Base-by-base conservation (phyloP, 2,888 invertebrate genomes). In the Hermodice carunculata region DNA sequence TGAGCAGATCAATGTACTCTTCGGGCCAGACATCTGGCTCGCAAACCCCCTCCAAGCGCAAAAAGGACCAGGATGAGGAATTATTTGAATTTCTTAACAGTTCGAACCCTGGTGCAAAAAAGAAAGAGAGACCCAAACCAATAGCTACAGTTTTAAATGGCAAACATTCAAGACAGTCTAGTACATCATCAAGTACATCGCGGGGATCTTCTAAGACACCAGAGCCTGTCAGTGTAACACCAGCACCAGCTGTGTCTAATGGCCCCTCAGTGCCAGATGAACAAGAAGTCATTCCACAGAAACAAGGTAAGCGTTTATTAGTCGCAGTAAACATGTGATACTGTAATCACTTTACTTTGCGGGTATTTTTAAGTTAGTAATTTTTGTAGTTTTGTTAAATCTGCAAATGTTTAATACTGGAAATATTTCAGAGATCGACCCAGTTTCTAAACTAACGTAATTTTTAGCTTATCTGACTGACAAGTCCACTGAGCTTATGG, bases 51-150 rank as follows among this genome's bases (percentile, higher is more conserved):
- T 14, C 32, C 34, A 31, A 4, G 31, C 19, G 32, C 22, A 72
- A 80, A 67, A 76, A 78, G 46, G 81, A 83, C 61, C 80, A 82
- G 48, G 86, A 87, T 69, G 86, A 86, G 32, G 85, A 86, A 24
- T 72, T 87, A 44, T 84, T 87, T 75, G 85, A 86, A 67, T 87
- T 86, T 77, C 73, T 87, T 28, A 87, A 87, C 74, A 83, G 82
- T 61, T 76, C 78, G 43, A 80, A 80, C 26, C 71, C 79, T 28
- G 48, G 49, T n/a, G 53, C 17, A 14, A 40, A 19, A 22, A 75
- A 74, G 46, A 51, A 44, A n/a, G 32, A 37, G n/a, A 75, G 75
- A 22, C 75, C 77, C 19, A 75, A 53, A 32, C 42, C 51, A 28
- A 34, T 43, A n/a, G n/a, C n/a, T n/a, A n/a, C n/a, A n/a, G n/a